A percentile compares a stretch with the other conserved stretches of the same genome.
Evolutionary conservation across 1,140 invertebrate genomes (phyloP).

Genomic region (Phymorhynchus buccinoides): DNA sequence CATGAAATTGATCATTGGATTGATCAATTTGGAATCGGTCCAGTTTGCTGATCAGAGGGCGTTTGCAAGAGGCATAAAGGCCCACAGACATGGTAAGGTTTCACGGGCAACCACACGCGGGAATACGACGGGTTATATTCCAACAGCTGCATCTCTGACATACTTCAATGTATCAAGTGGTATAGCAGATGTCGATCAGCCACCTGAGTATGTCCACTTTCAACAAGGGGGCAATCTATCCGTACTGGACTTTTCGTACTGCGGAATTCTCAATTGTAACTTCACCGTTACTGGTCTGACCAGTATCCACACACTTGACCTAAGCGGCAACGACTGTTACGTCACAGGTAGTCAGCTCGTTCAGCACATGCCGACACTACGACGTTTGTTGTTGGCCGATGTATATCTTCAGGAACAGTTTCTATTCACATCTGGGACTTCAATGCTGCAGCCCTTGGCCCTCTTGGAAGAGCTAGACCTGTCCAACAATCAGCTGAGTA

Average conservation of each 20-base stretch:
- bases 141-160: neutral
- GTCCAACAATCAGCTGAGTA: neutral
- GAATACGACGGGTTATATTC: neutral
- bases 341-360: neutral
- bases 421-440: neutral
- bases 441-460: neutral
- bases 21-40: neutral
- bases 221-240: neutral
- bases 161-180: neutral
- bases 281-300: constrained; percentile 9
- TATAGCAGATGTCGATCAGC: neutral
- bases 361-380: constrained; percentile 4
- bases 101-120: too few species aligned
- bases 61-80: too few species aligned
- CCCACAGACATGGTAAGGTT: neutral
- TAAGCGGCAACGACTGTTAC: constrained; percentile 25
- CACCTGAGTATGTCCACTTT: neutral
- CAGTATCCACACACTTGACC: neutral
- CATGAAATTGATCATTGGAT: neutral
- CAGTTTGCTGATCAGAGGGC: neutral
- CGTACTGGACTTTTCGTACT: neutral
- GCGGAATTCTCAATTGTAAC: neutral
- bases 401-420: neutral
- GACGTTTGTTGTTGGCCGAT: neutral
- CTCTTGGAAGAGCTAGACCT: constrained; percentile 5